Conservation (phyloP, 1,140 invertebrate genomes). For the Daktulosphaira vitifoliae region DNA sequence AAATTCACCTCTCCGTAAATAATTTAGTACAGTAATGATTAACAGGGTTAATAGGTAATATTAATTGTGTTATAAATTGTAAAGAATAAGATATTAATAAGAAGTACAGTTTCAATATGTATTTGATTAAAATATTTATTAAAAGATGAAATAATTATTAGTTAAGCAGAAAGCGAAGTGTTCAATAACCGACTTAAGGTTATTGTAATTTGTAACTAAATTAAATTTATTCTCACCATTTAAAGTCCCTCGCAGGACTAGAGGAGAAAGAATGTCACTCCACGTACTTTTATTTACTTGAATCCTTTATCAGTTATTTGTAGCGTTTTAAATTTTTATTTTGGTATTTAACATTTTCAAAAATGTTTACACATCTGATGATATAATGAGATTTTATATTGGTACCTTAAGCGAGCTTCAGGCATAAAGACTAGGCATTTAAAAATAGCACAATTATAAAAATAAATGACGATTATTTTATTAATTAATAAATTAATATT, state of each 20-base stretch:
- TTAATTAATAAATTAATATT: not conserved
- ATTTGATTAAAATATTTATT: not conserved
- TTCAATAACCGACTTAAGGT: not conserved
- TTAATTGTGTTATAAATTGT: not conserved
- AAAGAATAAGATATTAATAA: not conserved
- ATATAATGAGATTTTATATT: too few species aligned
- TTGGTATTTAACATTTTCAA: too few species aligned
- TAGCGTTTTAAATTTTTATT: too few species aligned
- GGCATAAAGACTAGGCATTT: not conserved
- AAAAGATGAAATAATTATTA: not conserved
- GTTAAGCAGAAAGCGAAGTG: slow-evolving; percentile 13
- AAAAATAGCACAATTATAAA: slow-evolving; percentile 10
- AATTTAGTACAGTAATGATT: too few species aligned
- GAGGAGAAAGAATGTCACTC: slow-evolving; percentile 20
- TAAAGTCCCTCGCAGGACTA: slow-evolving; percentile 24
- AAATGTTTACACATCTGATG: too few species aligned
- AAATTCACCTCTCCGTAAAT: slow-evolving; percentile 30
- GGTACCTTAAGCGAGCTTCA: slow-evolving; percentile 31
- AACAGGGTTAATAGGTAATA: not conserved
- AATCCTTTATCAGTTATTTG: too few species aligned
- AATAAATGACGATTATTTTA: not conserved
- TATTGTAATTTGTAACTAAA: not conserved
- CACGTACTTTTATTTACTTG: not conserved
- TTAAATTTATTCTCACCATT: slow-evolving; percentile 26
- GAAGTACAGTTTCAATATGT: too few species aligned